phyloP scores from a whole-genome alignment of 1,140 invertebrate species.

The Aplysia californica region DNA sequence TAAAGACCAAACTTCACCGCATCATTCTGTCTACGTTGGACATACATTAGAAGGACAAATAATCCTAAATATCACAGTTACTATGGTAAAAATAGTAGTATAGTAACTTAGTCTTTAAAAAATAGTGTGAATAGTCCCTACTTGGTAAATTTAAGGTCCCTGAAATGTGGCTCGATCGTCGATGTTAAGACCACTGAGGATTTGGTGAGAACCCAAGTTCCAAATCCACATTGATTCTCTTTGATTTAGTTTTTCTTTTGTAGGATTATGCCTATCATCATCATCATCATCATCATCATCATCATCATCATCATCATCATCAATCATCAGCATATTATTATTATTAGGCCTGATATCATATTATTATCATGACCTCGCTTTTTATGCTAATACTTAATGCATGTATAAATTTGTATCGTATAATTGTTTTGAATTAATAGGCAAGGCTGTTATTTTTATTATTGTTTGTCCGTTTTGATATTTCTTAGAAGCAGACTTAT shows the following conservation, averaged over 20 bases:
- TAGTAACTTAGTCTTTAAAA: not conserved
- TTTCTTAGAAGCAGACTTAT: not conserved
- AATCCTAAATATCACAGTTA: no score
- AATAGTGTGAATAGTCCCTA: not conserved
- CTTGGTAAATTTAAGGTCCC: not conserved
- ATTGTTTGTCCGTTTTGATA: not conserved
- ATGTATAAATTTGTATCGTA: not conserved
- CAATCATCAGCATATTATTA: conserved; percentile 14
- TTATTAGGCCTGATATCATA: not conserved
- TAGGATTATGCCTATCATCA: conserved; percentile 2
- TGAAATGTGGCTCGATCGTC: not conserved
- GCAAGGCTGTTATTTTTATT: no score
- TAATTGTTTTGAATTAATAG: not conserved
- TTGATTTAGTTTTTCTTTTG: not conserved
- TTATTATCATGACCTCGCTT: not conserved
- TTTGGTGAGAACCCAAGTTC: no score
- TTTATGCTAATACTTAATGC: not conserved
- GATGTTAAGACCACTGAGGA: no score
- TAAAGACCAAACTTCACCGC: no score
- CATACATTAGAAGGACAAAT: no score
- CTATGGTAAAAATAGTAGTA: not conserved
- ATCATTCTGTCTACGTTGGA: no score
- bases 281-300: conserved; percentile 24
- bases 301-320: conserved; percentile 25
- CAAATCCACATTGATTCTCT: no score